Evolutionary conservation across 2,113 vertebrate genomes (phyloP).

Genomic region (Thermophis baileyi): DNA sequence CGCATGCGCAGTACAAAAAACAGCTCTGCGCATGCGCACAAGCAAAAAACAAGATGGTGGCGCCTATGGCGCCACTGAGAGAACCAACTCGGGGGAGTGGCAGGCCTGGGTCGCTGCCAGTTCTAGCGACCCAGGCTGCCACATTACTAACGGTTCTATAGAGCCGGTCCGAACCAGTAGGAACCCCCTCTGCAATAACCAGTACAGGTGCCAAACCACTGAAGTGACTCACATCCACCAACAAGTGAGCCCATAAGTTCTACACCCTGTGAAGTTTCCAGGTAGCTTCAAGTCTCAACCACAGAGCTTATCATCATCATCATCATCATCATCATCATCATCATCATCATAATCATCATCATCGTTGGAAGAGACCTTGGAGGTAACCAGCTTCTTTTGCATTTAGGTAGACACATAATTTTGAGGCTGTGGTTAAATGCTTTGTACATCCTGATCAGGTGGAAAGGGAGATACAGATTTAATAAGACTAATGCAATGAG

Average conservation of each 20-base stretch:
- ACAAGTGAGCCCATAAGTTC: neutral
- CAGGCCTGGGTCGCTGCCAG: too few relatives aligned
- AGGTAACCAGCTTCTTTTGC: neutral
- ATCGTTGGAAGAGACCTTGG: neutral
- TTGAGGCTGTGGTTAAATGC: neutral
- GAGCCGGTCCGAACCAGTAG: too few relatives aligned
- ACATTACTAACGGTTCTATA: too few relatives aligned
- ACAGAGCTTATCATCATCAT: neutral
- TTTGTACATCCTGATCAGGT: neutral
- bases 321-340: neutral
- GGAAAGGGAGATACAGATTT: neutral
- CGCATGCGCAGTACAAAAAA: too few relatives aligned
- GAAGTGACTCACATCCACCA: neutral
- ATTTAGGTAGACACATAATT: neutral
- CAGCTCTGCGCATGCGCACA: too few relatives aligned
- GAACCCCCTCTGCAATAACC: too few relatives aligned
- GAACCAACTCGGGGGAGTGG: too few relatives aligned
- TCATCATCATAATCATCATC: neutral
- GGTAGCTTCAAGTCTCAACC: neutral
- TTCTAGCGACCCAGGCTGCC: too few relatives aligned
- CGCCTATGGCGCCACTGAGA: too few relatives aligned
- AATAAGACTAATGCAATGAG: neutral
- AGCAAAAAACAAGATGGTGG: too few relatives aligned
- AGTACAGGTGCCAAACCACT: neutral
- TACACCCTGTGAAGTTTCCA: neutral